phyloP scores from a whole-genome alignment of 2,113 vertebrate species.

The Dromas ardeola region DNA sequence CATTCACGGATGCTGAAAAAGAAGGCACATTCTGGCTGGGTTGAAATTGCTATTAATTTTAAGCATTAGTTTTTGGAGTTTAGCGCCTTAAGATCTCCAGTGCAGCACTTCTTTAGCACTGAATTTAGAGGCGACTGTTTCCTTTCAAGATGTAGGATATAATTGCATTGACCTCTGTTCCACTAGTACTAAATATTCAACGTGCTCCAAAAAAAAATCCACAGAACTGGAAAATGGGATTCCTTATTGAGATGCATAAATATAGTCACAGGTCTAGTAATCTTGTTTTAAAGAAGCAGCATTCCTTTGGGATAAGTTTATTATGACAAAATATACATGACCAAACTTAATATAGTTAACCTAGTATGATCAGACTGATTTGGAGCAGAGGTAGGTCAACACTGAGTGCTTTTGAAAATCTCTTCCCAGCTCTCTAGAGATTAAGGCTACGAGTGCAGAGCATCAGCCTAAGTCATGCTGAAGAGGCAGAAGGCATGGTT shows the following conservation, averaged over 20 bases:
- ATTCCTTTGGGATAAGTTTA: slow-evolving; percentile 42
- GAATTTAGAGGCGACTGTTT: neutral
- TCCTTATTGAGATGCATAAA: slow-evolving; percentile 5
- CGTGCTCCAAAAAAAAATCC: neutral
- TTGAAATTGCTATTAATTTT: neutral
- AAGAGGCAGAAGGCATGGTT: slow-evolving; percentile 1
- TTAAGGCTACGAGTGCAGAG: neutral
- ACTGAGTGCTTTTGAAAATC: slow-evolving; percentile 50
- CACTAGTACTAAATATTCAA: neutral
- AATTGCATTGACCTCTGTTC: slow-evolving; percentile 32
- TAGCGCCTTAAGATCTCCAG: neutral
- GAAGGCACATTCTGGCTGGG: neutral
- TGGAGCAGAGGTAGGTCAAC: slow-evolving; percentile 57
- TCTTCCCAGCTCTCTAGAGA: slow-evolving; percentile 9
- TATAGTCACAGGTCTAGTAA: neutral
- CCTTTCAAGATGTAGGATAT: neutral
- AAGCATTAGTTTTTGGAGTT: neutral
- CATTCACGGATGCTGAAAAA: fast-evolving
- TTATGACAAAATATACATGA: slow-evolving; percentile 32
- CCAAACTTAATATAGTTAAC: slow-evolving; percentile 28
- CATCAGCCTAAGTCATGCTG: neutral
- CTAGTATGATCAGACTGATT: slow-evolving; percentile 59
- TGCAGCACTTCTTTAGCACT: neutral
- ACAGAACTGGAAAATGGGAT: neutral
- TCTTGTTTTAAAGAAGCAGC: slow-evolving; percentile 11